A percentile compares a stretch with the other conserved stretches of the same genome.
phyloP scores from a whole-genome alignment of 2,797 vertebrate genomes.

The Petrocephalus schoutedeni region DNA sequence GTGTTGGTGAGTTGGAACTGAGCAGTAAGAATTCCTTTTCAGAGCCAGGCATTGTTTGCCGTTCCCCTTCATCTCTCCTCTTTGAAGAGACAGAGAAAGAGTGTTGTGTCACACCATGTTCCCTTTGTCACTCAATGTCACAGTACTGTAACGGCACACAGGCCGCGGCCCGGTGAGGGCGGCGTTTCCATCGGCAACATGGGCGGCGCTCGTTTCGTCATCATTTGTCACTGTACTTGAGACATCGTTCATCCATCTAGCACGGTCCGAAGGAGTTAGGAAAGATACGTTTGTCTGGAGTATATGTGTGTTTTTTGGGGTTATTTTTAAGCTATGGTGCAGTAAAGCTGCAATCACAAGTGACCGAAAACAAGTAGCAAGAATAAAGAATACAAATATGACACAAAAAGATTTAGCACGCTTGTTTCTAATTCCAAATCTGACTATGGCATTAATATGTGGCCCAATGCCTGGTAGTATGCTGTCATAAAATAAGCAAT shows the following conservation, averaged over 20 bases:
- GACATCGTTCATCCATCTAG: neutral
- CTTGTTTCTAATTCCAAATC: conserved; percentile 1
- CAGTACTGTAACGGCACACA: neutral
- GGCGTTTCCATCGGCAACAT: neutral
- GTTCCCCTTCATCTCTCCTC: neutral
- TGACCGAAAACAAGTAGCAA: neutral
- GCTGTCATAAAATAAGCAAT: conserved; percentile 4
- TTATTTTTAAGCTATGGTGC: neutral
- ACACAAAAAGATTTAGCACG: neutral
- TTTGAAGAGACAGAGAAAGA: conserved; percentile 20
- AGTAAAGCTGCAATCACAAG: neutral
- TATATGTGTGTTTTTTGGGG: neutral
- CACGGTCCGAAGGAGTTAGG: neutral
- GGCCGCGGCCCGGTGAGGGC: neutral
- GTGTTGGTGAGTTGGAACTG: neutral
- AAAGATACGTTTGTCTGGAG: neutral
- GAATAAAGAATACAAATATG: neutral
- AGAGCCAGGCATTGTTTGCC: neutral
- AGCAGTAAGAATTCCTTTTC: conserved; percentile 1
- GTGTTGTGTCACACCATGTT: neutral
- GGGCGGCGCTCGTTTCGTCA: neutral
- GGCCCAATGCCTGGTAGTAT: neutral
- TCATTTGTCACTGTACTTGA: neutral
- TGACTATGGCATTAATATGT: conserved; percentile 11
- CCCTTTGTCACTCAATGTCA: conserved; percentile 2